Evolutionary conservation across 2,113 vertebrate species (phyloP).

Genomic region (Trachemys scripta): DNA sequence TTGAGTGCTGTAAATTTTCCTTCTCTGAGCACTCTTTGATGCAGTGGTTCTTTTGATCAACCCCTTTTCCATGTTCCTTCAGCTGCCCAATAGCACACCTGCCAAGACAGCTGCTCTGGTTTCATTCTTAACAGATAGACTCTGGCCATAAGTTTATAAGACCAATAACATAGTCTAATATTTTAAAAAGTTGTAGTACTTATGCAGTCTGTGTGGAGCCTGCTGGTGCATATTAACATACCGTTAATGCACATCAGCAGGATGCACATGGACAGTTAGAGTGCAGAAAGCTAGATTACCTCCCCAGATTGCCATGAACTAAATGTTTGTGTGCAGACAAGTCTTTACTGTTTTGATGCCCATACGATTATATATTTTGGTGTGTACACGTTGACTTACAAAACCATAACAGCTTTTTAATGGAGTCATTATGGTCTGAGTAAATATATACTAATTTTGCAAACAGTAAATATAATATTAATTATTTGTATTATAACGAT

Average conservation of each 20-base stretch:
- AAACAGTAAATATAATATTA: neutral
- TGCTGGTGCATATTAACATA: neutral
- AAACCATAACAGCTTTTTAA: constrained; percentile 10
- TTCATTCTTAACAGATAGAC: neutral
- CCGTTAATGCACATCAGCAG: neutral
- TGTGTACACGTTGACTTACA: neutral
- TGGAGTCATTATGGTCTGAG: neutral
- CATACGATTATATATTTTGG: neutral
- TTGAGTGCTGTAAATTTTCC: neutral
- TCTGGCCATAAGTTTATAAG: neutral
- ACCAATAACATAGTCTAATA: neutral
- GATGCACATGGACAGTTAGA: neutral
- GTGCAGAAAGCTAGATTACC: neutral
- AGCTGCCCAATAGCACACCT: neutral
- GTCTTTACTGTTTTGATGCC: neutral
- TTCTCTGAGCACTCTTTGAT: neutral
- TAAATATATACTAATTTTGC: neutral
- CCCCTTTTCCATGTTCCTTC: neutral
- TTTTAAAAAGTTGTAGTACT: constrained; percentile 2
- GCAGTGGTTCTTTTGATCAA: neutral
- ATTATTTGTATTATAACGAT: neutral
- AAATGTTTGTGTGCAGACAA: neutral
- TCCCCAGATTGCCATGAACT: neutral
- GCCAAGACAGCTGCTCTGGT: neutral
- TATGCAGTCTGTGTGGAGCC: neutral